A percentile compares a stretch with the other conserved stretches of the same genome.
Conservation (phyloP, 1,140 invertebrate species). For the Forficula auricularia region DNA sequence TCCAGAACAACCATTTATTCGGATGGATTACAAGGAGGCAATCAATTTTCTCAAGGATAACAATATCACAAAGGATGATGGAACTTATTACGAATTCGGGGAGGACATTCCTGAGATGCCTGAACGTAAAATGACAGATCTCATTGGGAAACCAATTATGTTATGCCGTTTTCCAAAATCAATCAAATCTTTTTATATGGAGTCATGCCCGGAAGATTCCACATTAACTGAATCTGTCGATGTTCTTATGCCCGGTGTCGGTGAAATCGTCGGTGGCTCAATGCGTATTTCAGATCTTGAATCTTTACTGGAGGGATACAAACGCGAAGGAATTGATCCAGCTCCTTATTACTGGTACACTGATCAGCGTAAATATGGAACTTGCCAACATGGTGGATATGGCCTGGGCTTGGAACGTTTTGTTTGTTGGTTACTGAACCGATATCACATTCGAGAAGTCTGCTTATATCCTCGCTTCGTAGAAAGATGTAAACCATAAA, state of each 20-base stretch:
- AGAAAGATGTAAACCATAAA: constrained; percentile 81
- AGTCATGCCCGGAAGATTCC: constrained; percentile 63
- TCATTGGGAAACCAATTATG: constrained; percentile 91
- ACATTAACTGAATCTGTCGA: constrained; percentile 92
- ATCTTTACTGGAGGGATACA: constrained; percentile 74
- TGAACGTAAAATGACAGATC: constrained; percentile 96
- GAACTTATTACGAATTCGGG: constrained; percentile 91
- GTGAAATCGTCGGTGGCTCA: constrained; percentile 98
- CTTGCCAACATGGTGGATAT: constrained; percentile 93
- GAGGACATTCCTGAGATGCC: constrained; percentile 99
- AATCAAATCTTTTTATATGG: constrained; percentile 99
- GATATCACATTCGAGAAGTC: constrained; percentile 93
- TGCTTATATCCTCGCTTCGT: constrained; percentile 91
- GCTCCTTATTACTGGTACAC: constrained; percentile 97
- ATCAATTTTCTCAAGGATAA: constrained; percentile 83
- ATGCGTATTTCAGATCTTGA: constrained; percentile 93
- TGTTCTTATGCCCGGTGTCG: constrained; percentile 89
- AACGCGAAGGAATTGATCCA: constrained; percentile 76
- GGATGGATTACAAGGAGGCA: constrained; percentile 90
- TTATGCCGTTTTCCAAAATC: constrained; percentile 82
- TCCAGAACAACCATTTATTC: constrained; percentile 75
- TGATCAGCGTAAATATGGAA: constrained; percentile 91
- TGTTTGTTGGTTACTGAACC: constrained; percentile 87
- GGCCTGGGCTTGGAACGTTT: constrained; percentile 94
- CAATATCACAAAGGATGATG: constrained; percentile 94